phyloP scores from a whole-genome alignment of 2,113 vertebrate species.

The Phalacrocorax carbo region DNA sequence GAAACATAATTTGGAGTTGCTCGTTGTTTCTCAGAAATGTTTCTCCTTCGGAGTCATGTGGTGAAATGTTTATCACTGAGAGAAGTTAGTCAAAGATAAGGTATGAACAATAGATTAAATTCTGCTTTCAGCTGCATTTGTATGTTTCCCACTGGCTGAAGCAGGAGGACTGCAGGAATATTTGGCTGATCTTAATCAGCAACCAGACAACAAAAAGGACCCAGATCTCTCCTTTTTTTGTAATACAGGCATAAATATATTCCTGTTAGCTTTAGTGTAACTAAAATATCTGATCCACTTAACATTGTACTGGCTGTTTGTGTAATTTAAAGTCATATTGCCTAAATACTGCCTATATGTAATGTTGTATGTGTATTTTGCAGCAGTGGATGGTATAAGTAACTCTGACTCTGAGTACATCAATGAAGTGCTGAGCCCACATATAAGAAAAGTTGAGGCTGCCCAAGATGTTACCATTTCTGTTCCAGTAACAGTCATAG shows the following conservation, averaged over 20 bases:
- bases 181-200: slow-evolving; percentile 44
- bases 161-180: background rate
- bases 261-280: background rate
- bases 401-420: slow-evolving; percentile 41
- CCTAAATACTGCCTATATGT: background rate
- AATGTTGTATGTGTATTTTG: background rate
- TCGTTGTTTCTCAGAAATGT: slow-evolving; percentile 55
- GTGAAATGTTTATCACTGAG: slow-evolving; percentile 56
- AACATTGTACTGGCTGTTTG: background rate
- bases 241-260: background rate
- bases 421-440: background rate
- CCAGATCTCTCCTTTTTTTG: background rate
- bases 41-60: slow-evolving; percentile 49
- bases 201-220: slow-evolving; percentile 8
- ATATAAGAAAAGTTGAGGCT: background rate
- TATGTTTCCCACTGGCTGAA: slow-evolving; percentile 40
- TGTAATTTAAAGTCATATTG: background rate
- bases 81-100: slow-evolving; percentile 58
- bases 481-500: slow-evolving; percentile 92
- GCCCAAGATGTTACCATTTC: slow-evolving; percentile 67
- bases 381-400: slow-evolving; percentile 61
- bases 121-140: slow-evolving; percentile 50
- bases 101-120: slow-evolving; percentile 61
- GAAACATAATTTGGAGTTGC: slow-evolving; percentile 49
- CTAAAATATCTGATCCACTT: background rate